These are phyloP conservation scores for Thrips palmi DNA, from an alignment of 1,140 invertebrate genomes.

Conservation along the genomic window DNA sequence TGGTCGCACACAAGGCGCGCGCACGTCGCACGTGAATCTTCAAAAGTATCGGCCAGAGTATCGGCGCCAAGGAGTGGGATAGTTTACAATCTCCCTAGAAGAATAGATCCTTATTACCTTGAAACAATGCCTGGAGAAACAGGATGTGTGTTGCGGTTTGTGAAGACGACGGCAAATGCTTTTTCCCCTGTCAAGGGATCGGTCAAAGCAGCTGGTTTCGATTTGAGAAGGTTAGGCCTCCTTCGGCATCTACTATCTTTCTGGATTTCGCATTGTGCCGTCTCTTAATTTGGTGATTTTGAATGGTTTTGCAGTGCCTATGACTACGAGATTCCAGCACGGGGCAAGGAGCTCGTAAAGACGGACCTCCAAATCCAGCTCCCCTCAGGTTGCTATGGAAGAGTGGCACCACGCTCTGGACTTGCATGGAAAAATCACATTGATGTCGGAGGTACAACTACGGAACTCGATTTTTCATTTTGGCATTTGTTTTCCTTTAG, in stretches of 20 bases:
- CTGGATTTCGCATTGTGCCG: not conserved
- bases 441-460: constrained; percentile 78
- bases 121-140: no score
- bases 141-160: constrained; percentile 34
- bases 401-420: constrained; percentile 90
- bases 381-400: constrained; percentile 80
- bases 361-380: constrained; percentile 83
- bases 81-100: no score
- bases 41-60: no score
- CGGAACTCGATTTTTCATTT: no score
- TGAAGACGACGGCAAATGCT: constrained; percentile 61
- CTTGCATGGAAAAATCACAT: constrained; percentile 89
- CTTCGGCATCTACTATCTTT: not conserved
- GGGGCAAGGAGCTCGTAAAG: constrained; percentile 68
- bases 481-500: constrained; percentile 12
- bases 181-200: constrained; percentile 67
- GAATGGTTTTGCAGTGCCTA: constrained; percentile 49
- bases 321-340: constrained; percentile 58
- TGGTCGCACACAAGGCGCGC: no score
- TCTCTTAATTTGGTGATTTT: not conserved
- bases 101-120: no score
- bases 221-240: constrained; percentile 55
- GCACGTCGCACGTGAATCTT: no score
- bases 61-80: no score
- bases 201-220: constrained; percentile 69